phyloP scores from a whole-genome alignment of 2,888 invertebrate species.

The Ennomos erosarius region DNA sequence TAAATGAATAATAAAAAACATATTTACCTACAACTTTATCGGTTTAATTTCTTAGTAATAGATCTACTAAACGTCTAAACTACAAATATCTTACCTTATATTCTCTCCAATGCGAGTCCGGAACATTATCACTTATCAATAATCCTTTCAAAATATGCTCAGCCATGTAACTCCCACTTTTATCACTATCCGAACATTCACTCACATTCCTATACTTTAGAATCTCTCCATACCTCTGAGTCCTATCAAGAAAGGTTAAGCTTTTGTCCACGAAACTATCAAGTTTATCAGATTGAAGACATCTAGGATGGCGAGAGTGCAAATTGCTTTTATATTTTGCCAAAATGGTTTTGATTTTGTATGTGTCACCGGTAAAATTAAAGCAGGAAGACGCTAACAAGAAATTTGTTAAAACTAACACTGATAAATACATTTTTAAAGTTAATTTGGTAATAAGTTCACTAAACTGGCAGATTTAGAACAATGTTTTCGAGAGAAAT shows the following conservation, averaged over 20 bases:
- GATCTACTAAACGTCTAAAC: neutral
- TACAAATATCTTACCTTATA: constrained; percentile 64
- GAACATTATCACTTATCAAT: constrained; percentile 56
- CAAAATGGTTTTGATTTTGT: constrained; percentile 51
- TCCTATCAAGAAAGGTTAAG: constrained; percentile 52
- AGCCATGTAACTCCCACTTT: constrained; percentile 44
- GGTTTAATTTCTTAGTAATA: no score
- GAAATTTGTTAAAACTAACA: constrained; percentile 51
- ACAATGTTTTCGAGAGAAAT: constrained; percentile 19
- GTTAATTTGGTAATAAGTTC: neutral
- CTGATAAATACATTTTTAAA: constrained; percentile 40
- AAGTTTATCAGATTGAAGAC: constrained; percentile 37
- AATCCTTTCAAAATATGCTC: constrained; percentile 59
- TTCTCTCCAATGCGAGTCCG: constrained; percentile 69
- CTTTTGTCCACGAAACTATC: constrained; percentile 50
- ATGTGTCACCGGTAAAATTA: constrained; percentile 50
- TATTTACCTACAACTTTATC: no score
- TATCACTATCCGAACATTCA: constrained; percentile 48
- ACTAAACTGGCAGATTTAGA: constrained; percentile 18
- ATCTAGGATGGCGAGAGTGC: constrained; percentile 43
- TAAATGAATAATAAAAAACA: no score
- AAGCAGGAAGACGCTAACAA: constrained; percentile 43
- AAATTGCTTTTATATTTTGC: constrained; percentile 44
- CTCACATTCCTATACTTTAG: constrained; percentile 54
- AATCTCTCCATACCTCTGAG: constrained; percentile 54